A percentile compares a stretch with the other conserved stretches of the same genome.
These are phyloP conservation scores for Nymphalis c-album DNA, from an alignment of 2,888 invertebrate species.

Conservation along the genomic window DNA sequence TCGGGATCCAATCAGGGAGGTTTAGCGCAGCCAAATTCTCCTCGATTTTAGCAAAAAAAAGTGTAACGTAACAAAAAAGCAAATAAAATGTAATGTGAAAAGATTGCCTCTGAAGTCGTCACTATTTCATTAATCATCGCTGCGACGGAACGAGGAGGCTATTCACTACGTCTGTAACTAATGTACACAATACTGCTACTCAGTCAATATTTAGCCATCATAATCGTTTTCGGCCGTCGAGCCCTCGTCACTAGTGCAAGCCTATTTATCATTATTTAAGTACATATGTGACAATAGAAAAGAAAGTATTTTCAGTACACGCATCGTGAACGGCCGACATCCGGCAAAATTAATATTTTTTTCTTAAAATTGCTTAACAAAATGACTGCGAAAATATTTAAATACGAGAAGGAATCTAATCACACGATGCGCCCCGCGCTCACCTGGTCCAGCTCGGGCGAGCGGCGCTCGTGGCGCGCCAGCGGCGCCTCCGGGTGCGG, in stretches of 20 bases:
- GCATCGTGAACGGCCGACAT: no score
- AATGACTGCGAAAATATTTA: no score
- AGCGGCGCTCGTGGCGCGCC: slow-evolving; percentile 87
- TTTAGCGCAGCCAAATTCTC: slow-evolving; percentile 35
- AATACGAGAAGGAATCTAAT: not conserved
- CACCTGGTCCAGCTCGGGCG: slow-evolving; percentile 96
- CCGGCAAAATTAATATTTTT: no score
- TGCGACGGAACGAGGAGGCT: slow-evolving; percentile 14
- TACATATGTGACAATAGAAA: no score
- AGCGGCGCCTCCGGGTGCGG: slow-evolving; percentile 86
- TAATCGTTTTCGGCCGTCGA: not conserved
- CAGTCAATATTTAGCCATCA: not conserved
- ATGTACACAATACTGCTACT: slow-evolving; percentile 11
- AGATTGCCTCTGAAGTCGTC: slow-evolving; percentile 34
- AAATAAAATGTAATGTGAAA: slow-evolving; percentile 67
- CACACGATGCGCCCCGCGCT: not conserved
- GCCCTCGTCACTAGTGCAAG: slow-evolving; percentile 5
- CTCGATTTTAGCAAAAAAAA: slow-evolving; percentile 59
- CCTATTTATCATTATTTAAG: no score
- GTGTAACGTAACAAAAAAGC: slow-evolving; percentile 59
- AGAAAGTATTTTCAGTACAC: no score
- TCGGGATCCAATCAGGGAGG: slow-evolving; percentile 37
- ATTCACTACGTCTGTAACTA: slow-evolving; percentile 10
- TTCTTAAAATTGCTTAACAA: no score
- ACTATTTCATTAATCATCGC: slow-evolving; percentile 14